These are phyloP conservation scores for Rhinogobius similis DNA, from an alignment of 2,113 vertebrate species.

Conservation along the genomic window DNA sequence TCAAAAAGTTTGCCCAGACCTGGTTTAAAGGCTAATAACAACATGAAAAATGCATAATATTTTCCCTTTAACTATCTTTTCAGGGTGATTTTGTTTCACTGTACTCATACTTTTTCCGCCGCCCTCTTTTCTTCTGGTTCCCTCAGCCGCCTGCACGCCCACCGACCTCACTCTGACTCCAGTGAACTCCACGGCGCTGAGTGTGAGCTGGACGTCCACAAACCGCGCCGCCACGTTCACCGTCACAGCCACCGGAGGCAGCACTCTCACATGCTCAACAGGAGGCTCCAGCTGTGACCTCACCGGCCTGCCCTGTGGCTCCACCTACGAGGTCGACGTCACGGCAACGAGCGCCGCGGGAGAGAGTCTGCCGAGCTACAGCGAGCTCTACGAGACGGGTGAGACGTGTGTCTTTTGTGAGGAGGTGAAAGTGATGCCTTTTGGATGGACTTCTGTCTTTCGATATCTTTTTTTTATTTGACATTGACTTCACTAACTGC, in stretches of 20 bases:
- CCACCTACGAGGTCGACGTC: conserved; percentile 80
- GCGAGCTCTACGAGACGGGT: conserved; percentile 85
- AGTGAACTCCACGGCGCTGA: conserved; percentile 63
- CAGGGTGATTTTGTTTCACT: too few relatives aligned
- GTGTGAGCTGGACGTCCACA: conserved; percentile 78
- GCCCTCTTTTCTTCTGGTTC: neutral
- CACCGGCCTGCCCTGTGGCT: conserved; percentile 82
- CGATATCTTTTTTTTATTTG: too few relatives aligned
- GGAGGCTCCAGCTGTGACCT: conserved; percentile 76
- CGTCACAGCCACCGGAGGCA: conserved; percentile 64
- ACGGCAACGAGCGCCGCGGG: conserved; percentile 78
- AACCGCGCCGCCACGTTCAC: conserved; percentile 80
- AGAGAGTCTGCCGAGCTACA: conserved; percentile 87
- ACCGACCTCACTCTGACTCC: conserved; percentile 75
- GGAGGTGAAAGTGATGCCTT: neutral
- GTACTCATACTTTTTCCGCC: too few relatives aligned
- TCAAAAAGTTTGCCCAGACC: too few relatives aligned
- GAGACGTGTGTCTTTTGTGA: too few relatives aligned
- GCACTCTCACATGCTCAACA: conserved; percentile 72
- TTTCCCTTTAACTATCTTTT: too few relatives aligned
- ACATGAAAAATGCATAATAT: too few relatives aligned
- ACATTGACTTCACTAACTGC: too few relatives aligned
- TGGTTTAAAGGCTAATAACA: too few relatives aligned
- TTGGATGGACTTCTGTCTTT: too few relatives aligned
- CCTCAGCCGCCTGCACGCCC: conserved; percentile 83